Evolutionary conservation across 2,797 vertebrate genomes (phyloP).

Genomic region (Lepilemur septentrionalis): DNA sequence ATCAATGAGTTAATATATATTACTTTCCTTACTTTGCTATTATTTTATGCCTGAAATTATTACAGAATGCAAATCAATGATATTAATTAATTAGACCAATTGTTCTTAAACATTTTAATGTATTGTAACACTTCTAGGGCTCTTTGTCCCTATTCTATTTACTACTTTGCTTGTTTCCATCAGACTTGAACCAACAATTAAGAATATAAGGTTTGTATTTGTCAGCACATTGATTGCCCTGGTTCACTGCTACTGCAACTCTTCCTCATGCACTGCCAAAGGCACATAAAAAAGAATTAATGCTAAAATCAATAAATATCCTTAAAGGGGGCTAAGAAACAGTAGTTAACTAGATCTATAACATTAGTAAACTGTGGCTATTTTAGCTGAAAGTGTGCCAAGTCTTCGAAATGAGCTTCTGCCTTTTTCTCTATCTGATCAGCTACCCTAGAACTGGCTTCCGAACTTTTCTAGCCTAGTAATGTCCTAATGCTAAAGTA

Average conservation of each 20-base stretch:
- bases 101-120: not conserved
- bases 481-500: not conserved
- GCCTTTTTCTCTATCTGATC: not conserved
- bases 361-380: not conserved
- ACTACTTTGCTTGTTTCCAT: not conserved
- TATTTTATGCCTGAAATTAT: not conserved
- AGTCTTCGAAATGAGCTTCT: not conserved
- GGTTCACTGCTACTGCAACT: not conserved
- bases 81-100: not conserved
- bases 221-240: not conserved
- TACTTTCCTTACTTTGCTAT: not conserved
- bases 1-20: not conserved
- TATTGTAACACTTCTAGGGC: not conserved
- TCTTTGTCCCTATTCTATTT: not conserved
- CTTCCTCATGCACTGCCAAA: not conserved
- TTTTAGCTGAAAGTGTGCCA: not conserved
- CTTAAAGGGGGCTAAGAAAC: not conserved
- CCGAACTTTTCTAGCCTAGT: not conserved
- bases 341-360: not conserved
- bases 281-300: not conserved
- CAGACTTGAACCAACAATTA: not conserved
- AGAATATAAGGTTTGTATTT: not conserved
- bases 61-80: not conserved
- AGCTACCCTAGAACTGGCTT: not conserved
- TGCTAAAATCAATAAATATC: not conserved